Base-by-base conservation (phyloP, 2,888 invertebrate species). In the Athalia rosae region DNA sequence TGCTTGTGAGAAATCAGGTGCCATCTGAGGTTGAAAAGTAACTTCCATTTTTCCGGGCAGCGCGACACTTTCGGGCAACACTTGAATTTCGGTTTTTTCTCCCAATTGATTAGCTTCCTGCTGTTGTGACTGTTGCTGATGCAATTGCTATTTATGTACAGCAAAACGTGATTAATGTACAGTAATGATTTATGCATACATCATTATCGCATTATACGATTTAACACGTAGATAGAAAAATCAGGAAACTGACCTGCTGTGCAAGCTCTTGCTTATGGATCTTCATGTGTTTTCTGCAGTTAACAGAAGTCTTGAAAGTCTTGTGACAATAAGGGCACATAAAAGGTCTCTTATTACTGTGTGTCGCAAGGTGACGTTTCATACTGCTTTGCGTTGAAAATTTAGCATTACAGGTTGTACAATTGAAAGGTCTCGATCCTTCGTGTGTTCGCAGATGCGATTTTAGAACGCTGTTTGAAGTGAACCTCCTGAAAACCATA, bases 251-350 rank as follows among this genome's bases (percentile, higher is more conserved):
- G 45, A 88, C 86, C 84, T 83, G 90, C 80, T 91, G 86, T 13
- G 91, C 91, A 8, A 91, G 84, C 82, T 93, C 92, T 77, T 89
- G 90, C 81, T 91, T 91, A 85, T 94, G 94, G 4, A 92, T 91
- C 82, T 92, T 92, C 89, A 94, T 93, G 83, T 95, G 94, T 81
- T 93, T 93, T 82, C 93, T 91, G 85, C 94, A 94, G 84, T 92
- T 92, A 28, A 92, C 91, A 3, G 88, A 87, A n/a, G 90, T 89
- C 77, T 89, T 89, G 78, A 90, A 90, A 0, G 89, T 90, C 79
- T 89, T 90, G 64, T 89, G 87, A 79, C 90, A 90, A 50, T 90
- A 87, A 3, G 88, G 86, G 76, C 90, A 90, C 87, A 88, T 87
- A 74, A 87, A 89, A 6, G 90, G 90, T n/a, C 89, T 87, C 78